Evolutionary conservation across 2,113 vertebrate genomes (phyloP).

Genomic region (Bungarus multicinctus): DNA sequence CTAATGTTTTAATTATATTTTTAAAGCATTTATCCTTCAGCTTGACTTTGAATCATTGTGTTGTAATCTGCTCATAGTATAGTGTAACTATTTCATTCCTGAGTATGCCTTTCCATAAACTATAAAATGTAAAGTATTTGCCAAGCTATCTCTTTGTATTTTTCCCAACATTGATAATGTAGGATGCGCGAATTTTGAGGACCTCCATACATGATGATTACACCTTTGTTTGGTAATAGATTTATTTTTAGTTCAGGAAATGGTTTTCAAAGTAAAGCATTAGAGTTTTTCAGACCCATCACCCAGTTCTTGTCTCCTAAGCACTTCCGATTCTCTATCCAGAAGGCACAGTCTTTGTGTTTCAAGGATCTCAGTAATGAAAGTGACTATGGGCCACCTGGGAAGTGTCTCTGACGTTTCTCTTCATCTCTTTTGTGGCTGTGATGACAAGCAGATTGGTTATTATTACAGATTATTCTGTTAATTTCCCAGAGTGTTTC

Average conservation of each 20-base stretch:
- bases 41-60: background rate
- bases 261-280: background rate
- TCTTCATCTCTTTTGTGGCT: background rate
- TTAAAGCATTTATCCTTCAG: background rate
- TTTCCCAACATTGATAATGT: conserved; percentile 6
- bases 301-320: background rate
- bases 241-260: background rate
- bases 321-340: background rate
- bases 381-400: background rate
- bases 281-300: background rate
- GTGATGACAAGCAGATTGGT: background rate
- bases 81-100: background rate
- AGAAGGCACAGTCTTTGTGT: background rate
- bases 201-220: background rate
- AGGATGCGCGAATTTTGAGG: background rate
- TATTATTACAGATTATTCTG: background rate
- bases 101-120: background rate
- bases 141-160: background rate
- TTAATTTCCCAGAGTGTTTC: background rate
- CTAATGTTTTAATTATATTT: background rate
- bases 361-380: background rate
- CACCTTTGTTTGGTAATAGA: background rate
- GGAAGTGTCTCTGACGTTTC: background rate
- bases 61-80: background rate
- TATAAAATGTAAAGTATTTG: background rate